phyloP scores from a whole-genome alignment of 2,797 vertebrate genomes.

The Rhadinocentrus ornatus region DNA sequence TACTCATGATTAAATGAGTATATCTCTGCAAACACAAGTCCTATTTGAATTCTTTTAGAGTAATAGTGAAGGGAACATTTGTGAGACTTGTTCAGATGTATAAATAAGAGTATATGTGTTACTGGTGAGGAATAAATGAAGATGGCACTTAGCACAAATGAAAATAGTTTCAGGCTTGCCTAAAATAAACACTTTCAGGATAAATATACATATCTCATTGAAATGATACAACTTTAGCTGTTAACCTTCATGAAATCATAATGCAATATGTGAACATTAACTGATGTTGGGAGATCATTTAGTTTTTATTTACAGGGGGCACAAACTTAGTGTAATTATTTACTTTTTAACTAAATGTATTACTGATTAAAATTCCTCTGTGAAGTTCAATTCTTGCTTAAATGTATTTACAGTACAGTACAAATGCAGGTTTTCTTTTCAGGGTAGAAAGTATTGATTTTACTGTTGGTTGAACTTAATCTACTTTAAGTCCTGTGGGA shows the following conservation, averaged over 20 bases:
- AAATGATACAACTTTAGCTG: neutral
- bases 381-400: neutral
- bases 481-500: constrained; percentile 51
- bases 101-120: neutral
- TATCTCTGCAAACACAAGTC: too few species aligned
- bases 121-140: neutral
- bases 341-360: neutral
- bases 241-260: neutral
- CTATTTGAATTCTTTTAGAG: too few species aligned
- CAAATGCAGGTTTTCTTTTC: neutral
- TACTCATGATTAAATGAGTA: too few species aligned
- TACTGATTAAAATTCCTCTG: neutral
- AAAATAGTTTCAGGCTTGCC: too few species aligned
- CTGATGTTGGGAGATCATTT: neutral
- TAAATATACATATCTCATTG: too few species aligned
- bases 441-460: neutral
- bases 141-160: too few species aligned
- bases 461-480: constrained; percentile 4
- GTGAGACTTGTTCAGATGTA: too few species aligned
- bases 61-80: too few species aligned
- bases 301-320: neutral
- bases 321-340: neutral
- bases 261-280: too few species aligned
- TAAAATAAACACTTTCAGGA: neutral
- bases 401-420: neutral